Base-by-base conservation (phyloP, 2,113 vertebrate genomes). In the Zeus faber region DNA sequence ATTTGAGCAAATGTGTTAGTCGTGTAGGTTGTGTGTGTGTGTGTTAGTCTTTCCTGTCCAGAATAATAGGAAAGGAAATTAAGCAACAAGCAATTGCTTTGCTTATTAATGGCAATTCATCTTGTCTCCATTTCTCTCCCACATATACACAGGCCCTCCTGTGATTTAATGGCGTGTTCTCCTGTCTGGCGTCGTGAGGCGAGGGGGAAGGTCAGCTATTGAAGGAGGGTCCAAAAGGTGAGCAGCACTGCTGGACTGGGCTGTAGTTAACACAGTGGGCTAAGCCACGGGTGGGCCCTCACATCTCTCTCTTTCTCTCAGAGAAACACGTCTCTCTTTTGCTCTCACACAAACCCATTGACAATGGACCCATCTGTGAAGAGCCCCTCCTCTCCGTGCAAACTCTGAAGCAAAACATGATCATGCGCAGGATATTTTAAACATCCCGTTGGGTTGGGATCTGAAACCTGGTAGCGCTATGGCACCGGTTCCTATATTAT, bases 1-100 rank as follows among this genome's bases (percentile, higher is more conserved):
- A 13, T 22, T 8, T 45, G 21, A 58, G 51, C 2, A n/a, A 49
- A 18, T 46, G 10, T 45, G 61, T 37, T 31, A n/a, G n/a, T n/a
- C n/a, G n/a, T n/a, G n/a, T n/a, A n/a, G n/a, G n/a, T n/a, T 61
- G 62, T 56, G 55, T 60, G 67, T 46, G 55, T 58, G 57, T 61
- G 48, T 44, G 40, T 46, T 22, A 22, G 9, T 49, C 33, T 2
- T 13, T 37, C n/a, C 5, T 16, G n/a, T 17, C n/a, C 16, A 25
- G 13, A 49, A 26, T 49, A 49, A 49, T 23, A 17, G 11, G 18
- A 50, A 5, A 8, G 16, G 8, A 50, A 50, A 31, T 50, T 18
- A 27, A 33, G 21, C 17, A 17, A 50, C 13, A 7, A 20, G 10
- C 29, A 33, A 35, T 33, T 50, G 16, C 23, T 25, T 26, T 25